Evolutionary conservation across 2,888 invertebrate species (phyloP).

Genomic region (Machimus rusticus): DNA sequence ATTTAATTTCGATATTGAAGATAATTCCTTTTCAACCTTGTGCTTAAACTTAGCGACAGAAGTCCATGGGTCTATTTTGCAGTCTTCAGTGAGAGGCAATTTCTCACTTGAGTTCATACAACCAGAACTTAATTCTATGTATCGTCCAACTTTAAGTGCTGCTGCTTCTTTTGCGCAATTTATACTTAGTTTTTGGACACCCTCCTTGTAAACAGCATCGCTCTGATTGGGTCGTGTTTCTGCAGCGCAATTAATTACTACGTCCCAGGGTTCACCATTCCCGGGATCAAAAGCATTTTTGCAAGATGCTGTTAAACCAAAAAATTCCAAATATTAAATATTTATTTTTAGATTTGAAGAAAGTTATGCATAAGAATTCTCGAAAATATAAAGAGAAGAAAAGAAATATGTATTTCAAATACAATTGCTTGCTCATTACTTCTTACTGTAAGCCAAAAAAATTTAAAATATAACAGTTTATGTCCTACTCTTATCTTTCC

Average conservation of each 20-base stretch:
- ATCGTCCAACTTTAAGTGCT: conserved; percentile 71
- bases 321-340: background rate
- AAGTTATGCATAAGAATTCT: too few species aligned
- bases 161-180: conserved; percentile 85
- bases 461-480: too few species aligned
- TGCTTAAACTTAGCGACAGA: conserved; percentile 82
- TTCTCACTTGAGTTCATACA: conserved; percentile 83
- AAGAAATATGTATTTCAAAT: background rate
- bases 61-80: conserved; percentile 84
- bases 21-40: conserved; percentile 81
- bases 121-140: conserved; percentile 86
- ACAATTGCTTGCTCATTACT: background rate
- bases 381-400: background rate
- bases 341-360: too few species aligned
- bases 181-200: conserved; percentile 80
- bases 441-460: too few species aligned
- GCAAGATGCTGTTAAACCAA: conserved; percentile 72
- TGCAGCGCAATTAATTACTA: conserved; percentile 89
- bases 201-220: conserved; percentile 90
- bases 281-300: conserved; percentile 75
- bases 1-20: conserved; percentile 70
- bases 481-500: too few species aligned
- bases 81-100: conserved; percentile 78
- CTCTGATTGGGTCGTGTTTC: conserved; percentile 90
- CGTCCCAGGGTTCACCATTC: conserved; percentile 72